phyloP scores from a whole-genome alignment of 2,113 vertebrate species.

The Ramphastos sulfuratus region DNA sequence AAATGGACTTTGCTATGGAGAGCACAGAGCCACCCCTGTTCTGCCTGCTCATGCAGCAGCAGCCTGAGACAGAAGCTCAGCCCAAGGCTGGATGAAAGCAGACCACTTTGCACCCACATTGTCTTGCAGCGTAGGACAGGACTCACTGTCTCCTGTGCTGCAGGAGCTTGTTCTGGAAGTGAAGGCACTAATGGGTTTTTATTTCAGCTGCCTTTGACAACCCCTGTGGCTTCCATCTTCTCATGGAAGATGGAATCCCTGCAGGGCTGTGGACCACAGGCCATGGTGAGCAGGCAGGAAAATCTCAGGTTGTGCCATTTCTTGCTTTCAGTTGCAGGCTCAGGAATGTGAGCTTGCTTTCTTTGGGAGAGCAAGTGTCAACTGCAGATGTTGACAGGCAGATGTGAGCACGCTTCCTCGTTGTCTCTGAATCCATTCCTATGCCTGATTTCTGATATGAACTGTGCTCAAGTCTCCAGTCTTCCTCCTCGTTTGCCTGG shows the following conservation, averaged over 20 bases:
- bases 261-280: fast-evolving
- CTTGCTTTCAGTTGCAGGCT: background rate
- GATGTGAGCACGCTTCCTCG: background rate
- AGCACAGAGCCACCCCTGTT: background rate
- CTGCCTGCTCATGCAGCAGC: background rate
- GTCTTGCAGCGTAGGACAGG: background rate
- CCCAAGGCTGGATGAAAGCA: background rate
- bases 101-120: fast-evolving
- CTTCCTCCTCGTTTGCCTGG: background rate
- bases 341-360: background rate
- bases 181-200: fast-evolving
- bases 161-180: background rate
- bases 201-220: background rate
- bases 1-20: background rate
- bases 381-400: background rate
- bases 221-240: background rate
- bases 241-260: background rate
- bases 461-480: background rate
- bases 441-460: background rate
- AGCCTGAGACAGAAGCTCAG: background rate
- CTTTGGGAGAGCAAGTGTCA: background rate
- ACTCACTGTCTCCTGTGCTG: fast-evolving
- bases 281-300: fast-evolving
- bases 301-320: background rate
- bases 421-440: fast-evolving